A percentile compares a stretch with the other conserved stretches of the same genome.
Evolutionary conservation across 2,888 invertebrate genomes (phyloP).

Genomic region (Limnephilus lunatus): DNA sequence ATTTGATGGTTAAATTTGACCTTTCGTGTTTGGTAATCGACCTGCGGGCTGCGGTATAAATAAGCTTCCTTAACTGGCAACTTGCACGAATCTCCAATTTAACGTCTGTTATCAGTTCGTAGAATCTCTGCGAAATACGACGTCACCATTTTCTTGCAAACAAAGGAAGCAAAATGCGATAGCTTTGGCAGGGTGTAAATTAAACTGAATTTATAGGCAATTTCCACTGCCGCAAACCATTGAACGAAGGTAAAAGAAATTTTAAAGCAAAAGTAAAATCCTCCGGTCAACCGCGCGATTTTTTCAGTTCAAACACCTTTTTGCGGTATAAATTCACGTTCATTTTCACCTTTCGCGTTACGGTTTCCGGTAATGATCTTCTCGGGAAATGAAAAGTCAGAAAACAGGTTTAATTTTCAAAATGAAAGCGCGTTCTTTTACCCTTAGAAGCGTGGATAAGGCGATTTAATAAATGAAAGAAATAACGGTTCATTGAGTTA

Average conservation of each 20-base stretch:
- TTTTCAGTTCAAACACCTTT: not conserved
- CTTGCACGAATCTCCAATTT: conserved; percentile 27
- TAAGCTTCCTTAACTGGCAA: not conserved
- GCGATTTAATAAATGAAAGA: not conserved
- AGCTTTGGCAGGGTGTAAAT: conserved; percentile 51
- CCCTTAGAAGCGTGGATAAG: not conserved
- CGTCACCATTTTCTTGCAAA: not conserved
- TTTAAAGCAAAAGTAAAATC: conserved; percentile 36
- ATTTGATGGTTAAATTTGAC: conserved; percentile 8
- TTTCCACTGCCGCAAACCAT: conserved; percentile 52
- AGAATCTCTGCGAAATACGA: conserved; percentile 24
- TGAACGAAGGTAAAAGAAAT: conserved; percentile 30
- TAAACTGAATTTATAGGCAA: conserved; percentile 60
- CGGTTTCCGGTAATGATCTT: conserved; percentile 26
- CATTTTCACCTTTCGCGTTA: not conserved
- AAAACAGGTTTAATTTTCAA: not conserved
- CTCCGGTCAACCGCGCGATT: conserved; percentile 24
- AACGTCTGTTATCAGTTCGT: conserved; percentile 2
- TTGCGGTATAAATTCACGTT: conserved; percentile 31
- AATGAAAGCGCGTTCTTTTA: not conserved
- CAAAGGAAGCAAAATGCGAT: conserved; percentile 9
- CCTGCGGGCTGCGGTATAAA: conserved; percentile 20
- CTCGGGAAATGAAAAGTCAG: not conserved
- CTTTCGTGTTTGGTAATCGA: conserved; percentile 23
- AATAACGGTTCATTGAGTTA: not conserved